Evolutionary conservation across 2,797 vertebrate genomes (phyloP).

Genomic region (Mormyrops attenuatus): DNA sequence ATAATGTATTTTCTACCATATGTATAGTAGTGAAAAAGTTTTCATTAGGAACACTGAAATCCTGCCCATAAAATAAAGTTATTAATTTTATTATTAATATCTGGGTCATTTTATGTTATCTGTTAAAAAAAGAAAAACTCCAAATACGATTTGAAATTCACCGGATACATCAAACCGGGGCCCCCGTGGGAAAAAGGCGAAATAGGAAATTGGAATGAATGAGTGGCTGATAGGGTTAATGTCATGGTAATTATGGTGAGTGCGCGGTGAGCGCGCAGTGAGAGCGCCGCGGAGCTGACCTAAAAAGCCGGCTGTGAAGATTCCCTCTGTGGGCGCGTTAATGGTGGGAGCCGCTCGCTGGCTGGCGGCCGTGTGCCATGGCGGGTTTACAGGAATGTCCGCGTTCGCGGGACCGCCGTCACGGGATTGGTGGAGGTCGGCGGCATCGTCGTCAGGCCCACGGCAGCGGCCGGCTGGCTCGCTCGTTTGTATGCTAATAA

Average conservation of each 20-base stretch:
- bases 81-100: conserved; percentile 6
- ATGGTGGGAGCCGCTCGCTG: not conserved
- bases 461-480: not conserved
- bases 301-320: not conserved
- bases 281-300: not conserved
- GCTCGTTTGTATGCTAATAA: conserved; percentile 1
- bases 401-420: not conserved
- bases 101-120: conserved; percentile 3
- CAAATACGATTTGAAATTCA: not conserved
- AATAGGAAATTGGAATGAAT: not conserved
- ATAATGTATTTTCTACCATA: not conserved
- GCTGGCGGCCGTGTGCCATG: not conserved
- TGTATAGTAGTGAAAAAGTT: not conserved
- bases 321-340: not conserved
- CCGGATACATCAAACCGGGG: not conserved
- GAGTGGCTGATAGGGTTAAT: not conserved
- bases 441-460: not conserved
- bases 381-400: not conserved
- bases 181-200: not conserved
- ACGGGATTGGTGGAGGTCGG: not conserved
- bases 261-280: not conserved
- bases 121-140: not conserved
- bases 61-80: not conserved
- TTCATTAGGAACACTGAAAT: conserved; percentile 1
- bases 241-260: not conserved